A percentile compares a stretch with the other conserved stretches of the same genome.
Evolutionary conservation across 92 coral and sea anemone genomes (phyloP).

Genomic region (Phenganax marumi): DNA sequence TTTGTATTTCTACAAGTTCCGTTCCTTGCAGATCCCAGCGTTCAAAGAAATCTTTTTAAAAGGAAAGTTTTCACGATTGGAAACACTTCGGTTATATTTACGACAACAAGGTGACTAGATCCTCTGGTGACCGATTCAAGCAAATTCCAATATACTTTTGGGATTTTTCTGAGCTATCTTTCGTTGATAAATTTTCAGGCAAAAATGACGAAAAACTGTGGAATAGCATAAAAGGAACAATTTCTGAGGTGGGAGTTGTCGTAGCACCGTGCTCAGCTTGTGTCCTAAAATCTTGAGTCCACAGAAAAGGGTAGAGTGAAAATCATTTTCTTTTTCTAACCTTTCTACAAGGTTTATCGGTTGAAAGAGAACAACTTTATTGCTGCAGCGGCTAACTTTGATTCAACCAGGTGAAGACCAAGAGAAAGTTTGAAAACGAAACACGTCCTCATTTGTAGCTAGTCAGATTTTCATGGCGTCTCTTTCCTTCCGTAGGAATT

Average conservation of each 20-base stretch:
- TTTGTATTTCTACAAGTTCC: too few species aligned
- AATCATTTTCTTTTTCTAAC: not conserved
- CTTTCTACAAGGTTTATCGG: slow-evolving; percentile 65
- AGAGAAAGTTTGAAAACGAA: too few species aligned
- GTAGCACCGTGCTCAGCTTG: not conserved
- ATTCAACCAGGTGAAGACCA: slow-evolving; percentile 65
- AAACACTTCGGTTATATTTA: slow-evolving; percentile 59
- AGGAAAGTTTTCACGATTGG: slow-evolving; percentile 72
- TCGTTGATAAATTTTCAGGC: slow-evolving; percentile 48
- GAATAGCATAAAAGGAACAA: slow-evolving; percentile 71
- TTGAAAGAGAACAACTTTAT: slow-evolving; percentile 72
- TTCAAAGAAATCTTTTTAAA: slow-evolving; percentile 58
- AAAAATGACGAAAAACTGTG: slow-evolving; percentile 82
- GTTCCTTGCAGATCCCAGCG: slow-evolving; percentile 64
- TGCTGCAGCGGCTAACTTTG: slow-evolving; percentile 52
- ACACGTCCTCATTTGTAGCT: too few species aligned
- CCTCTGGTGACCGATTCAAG: not conserved
- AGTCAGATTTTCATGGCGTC: not conserved
- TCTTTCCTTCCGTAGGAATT: slow-evolving; percentile 58
- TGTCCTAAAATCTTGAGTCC: not conserved
- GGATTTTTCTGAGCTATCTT: not conserved
- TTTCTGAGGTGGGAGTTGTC: slow-evolving; percentile 69
- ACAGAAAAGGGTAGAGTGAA: not conserved
- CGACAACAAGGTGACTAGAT: slow-evolving; percentile 61
- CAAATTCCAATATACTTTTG: not conserved